Percentiles rank a stretch among this genome's conserved stretches.
Evolutionary conservation across 2,113 vertebrate genomes (phyloP).

Genomic region (Leptobrachium leishanense): DNA sequence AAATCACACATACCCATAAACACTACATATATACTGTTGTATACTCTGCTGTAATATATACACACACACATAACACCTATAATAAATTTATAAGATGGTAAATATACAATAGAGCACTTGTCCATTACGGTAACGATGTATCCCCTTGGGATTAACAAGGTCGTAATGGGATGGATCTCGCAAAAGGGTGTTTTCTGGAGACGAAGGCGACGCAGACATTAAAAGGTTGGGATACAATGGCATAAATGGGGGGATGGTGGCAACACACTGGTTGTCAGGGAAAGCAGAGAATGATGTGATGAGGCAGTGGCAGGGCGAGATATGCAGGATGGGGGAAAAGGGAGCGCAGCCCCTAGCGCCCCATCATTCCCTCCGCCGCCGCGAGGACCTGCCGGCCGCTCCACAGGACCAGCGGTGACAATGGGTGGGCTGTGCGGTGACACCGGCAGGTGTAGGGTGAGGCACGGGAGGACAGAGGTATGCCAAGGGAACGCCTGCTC

Average conservation of each 20-base stretch:
- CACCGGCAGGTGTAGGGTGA: neutral
- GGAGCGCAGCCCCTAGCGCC: slow-evolving; percentile 20
- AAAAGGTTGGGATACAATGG: slow-evolving; percentile 39
- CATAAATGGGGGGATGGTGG: slow-evolving; percentile 41
- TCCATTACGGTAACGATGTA: neutral
- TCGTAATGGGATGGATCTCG: neutral
- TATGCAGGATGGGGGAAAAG: slow-evolving; percentile 23
- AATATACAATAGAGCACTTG: too few species aligned
- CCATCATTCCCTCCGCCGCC: slow-evolving; percentile 22
- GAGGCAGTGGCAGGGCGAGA: slow-evolving; percentile 27
- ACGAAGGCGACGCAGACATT: slow-evolving; percentile 31
- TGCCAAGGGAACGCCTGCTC: neutral
- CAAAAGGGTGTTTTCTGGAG: neutral
- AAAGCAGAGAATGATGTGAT: slow-evolving; percentile 43
- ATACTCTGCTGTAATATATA: neutral
- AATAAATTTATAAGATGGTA: too few species aligned
- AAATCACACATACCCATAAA: neutral
- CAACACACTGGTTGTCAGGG: slow-evolving; percentile 46
- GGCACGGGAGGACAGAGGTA: neutral
- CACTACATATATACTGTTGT: neutral
- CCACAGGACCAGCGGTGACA: neutral
- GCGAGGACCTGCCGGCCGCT: slow-evolving; percentile 19
- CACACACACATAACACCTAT: neutral
- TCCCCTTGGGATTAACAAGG: neutral
- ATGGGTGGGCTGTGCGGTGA: neutral